phyloP scores from a whole-genome alignment of 2,797 vertebrate species.

The Coreius guichenoti region DNA sequence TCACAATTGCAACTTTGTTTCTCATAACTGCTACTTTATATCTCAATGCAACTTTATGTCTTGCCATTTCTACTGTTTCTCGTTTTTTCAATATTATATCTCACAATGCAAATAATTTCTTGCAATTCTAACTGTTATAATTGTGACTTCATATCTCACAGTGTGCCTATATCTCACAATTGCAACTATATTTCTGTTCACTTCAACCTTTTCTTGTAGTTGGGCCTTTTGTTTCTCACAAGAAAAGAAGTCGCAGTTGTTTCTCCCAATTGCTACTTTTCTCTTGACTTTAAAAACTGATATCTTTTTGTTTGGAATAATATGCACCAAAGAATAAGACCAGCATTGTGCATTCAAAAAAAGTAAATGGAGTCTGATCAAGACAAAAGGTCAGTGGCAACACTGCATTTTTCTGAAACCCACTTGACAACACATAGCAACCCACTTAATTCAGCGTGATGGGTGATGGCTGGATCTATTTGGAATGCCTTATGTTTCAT shows the following conservation, averaged over 20 bases:
- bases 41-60: neutral
- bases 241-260: neutral
- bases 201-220: neutral
- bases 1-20: neutral
- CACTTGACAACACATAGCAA: neutral
- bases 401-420: neutral
- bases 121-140: neutral
- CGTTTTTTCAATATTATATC: neutral
- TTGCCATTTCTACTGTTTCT: neutral
- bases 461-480: neutral
- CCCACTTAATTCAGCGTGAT: neutral
- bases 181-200: too few relatives aligned
- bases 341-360: neutral
- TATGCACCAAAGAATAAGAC: neutral
- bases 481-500: neutral
- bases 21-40: neutral
- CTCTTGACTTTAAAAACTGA: neutral
- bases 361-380: neutral
- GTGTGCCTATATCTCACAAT: neutral
- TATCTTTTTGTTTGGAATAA: neutral
- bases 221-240: neutral
- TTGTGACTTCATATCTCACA: neutral
- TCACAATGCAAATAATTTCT: neutral
- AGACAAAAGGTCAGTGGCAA: neutral
- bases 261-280: neutral